A percentile compares a stretch with the other conserved stretches of the same genome.
phyloP scores from a whole-genome alignment of 2,113 vertebrate genomes.

The Crotalus viridis region DNA sequence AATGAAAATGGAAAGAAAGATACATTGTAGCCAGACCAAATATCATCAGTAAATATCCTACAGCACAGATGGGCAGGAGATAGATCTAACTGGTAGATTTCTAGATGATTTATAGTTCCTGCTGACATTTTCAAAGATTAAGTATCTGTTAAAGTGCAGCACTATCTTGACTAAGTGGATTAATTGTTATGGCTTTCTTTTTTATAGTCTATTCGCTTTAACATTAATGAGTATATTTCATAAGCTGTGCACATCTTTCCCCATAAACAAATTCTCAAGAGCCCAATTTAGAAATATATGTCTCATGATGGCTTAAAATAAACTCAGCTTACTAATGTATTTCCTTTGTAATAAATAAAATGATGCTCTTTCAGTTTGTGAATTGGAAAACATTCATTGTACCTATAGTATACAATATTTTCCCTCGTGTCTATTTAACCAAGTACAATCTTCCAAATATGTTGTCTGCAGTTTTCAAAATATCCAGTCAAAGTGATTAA shows the following conservation, averaged over 20 bases:
- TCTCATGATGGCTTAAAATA: slow-evolving; percentile 46
- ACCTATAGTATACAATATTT: not conserved
- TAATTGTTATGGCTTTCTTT: not conserved
- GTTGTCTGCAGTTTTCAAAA: not conserved
- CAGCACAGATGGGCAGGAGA: not conserved
- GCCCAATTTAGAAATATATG: slow-evolving; percentile 49
- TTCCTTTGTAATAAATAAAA: slow-evolving; percentile 51
- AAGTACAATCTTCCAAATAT: not conserved
- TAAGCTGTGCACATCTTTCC: slow-evolving; percentile 20
- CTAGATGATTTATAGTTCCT: not conserved
- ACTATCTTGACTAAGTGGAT: not conserved
- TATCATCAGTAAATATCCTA: not conserved
- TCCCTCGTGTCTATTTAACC: slow-evolving; percentile 18
- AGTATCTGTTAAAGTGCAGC: not conserved
- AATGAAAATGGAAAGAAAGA: not conserved
- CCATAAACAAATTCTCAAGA: slow-evolving; percentile 37
- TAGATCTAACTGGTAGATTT: not conserved
- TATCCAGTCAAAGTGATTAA: too few relatives aligned
- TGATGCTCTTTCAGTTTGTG: slow-evolving; percentile 16
- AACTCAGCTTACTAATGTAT: slow-evolving; percentile 48
- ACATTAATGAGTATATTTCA: slow-evolving; percentile 32
- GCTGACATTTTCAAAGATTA: not conserved
- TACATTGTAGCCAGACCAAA: not conserved
- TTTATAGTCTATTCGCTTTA: slow-evolving; percentile 17
- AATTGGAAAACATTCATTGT: slow-evolving; percentile 19